Percentiles rank a stretch among this genome's conserved stretches.
Conservation (phyloP, 2,113 vertebrate genomes). For the Hyperopisus bebe region DNA sequence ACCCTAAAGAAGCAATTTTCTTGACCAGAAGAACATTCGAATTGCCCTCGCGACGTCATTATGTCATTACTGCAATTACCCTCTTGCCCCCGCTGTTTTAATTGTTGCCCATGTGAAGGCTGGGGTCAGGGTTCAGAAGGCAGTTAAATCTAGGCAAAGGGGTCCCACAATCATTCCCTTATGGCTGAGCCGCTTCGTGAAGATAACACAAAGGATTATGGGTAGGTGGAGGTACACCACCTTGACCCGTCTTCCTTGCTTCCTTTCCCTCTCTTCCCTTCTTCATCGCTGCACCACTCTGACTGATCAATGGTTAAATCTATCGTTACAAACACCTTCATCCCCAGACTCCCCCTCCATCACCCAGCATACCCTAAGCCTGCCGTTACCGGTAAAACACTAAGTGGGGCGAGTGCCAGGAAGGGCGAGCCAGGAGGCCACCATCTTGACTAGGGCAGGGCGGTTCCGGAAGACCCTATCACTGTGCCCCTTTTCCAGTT, state of each 20-base stretch:
- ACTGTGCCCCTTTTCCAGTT: neutral
- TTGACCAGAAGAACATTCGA: slow-evolving; percentile 57
- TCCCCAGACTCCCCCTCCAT: slow-evolving; percentile 18
- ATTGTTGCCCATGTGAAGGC: slow-evolving; percentile 58
- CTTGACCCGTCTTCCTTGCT: slow-evolving; percentile 27
- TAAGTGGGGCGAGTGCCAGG: neutral
- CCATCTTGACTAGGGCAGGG: neutral
- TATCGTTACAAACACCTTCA: slow-evolving; percentile 59
- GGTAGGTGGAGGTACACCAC: slow-evolving; percentile 26
- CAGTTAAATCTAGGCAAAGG: slow-evolving; percentile 53
- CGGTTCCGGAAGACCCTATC: neutral
- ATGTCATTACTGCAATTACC: slow-evolving; percentile 73
- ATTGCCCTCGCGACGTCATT: slow-evolving; percentile 61
- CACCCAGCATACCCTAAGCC: neutral
- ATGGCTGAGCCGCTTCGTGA: slow-evolving; percentile 43
- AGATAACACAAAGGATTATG: slow-evolving; percentile 13
- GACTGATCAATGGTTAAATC: slow-evolving; percentile 68
- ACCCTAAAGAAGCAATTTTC: slow-evolving; percentile 62
- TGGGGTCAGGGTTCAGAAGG: neutral
- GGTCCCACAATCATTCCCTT: slow-evolving; percentile 63
- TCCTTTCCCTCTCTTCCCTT: slow-evolving; percentile 36
- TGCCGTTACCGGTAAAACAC: slow-evolving; percentile 20
- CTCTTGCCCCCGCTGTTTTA: slow-evolving; percentile 65
- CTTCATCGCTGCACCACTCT: slow-evolving; percentile 60
- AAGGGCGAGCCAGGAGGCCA: neutral